Evolutionary conservation across 2,113 vertebrate species (phyloP), one percentile per base, ranked within the genome.

Genomic region (Aspidoscelis tigris): DNA sequence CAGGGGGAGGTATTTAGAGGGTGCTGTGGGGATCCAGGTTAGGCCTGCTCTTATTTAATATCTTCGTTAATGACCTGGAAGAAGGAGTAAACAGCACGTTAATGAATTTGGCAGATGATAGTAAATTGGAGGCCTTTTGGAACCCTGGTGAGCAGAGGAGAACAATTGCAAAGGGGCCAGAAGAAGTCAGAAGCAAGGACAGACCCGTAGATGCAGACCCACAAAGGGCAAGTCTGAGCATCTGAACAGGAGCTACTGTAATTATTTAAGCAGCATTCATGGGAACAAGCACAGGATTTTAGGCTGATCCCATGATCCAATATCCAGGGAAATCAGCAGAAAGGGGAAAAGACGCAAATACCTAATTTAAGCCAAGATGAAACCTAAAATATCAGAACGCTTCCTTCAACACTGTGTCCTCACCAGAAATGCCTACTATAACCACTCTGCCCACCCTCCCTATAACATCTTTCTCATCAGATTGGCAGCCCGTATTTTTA

Each of bases 51-150:
- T 93, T 92, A 22, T 89, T 93, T 94, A 94, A 93, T 90, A 89
- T 88, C 88, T 90, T 93, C 90, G 92, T 94, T 94, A 94, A 94
- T 90, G 92, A 90, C 93, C 94, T 89, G 92, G 88, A 92, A 90
- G 88, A 92, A 76, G 89, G 91, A 93, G 91, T 93, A 91, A 92
- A 92, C 91, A 93, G 81, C 88, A 53, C 86, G 83, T 93, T 94
- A 94, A 93, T 93, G 92, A 90, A 93, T 92, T 93, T 93, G 92
- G 93, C 93, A 94, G 90, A 87, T 89, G 92, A 94, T 92, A 88
- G 78, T 91, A 71, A 89, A 72, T 5, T 87, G 89, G 91, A 93
- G 92, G 89, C 85, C 85, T 90, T 90, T 87, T 14, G 91, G 83
- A 94, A 81, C 87, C 87, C 82, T 77, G 71, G 90, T 81, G 82